Evolutionary conservation across 2,113 vertebrate genomes (phyloP).

Genomic region (Rhineura floridana): DNA sequence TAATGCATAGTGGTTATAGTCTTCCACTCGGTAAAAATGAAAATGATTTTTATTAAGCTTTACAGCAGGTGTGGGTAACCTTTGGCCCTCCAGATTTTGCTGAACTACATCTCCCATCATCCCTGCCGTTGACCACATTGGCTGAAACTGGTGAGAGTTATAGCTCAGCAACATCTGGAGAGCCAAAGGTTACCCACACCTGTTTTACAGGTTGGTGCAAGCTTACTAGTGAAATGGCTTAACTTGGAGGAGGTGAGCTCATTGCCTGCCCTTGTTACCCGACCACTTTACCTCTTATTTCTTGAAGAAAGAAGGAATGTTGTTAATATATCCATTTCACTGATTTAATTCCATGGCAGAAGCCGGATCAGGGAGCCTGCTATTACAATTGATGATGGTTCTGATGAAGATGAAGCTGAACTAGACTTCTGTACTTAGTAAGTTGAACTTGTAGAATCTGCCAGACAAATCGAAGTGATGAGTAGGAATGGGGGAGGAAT

Average conservation of each 20-base stretch:
- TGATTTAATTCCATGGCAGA: slow-evolving; percentile 54
- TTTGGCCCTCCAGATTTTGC: too few relatives aligned
- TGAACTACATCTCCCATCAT: too few relatives aligned
- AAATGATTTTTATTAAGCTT: neutral
- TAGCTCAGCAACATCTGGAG: too few relatives aligned
- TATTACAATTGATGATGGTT: slow-evolving; percentile 86
- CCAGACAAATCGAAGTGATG: neutral
- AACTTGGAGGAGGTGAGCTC: neutral
- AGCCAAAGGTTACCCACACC: too few relatives aligned
- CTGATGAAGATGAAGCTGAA: slow-evolving; percentile 63
- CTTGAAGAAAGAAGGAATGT: neutral
- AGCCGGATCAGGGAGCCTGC: slow-evolving; percentile 75
- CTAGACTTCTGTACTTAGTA: slow-evolving; percentile 80
- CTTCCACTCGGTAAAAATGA: neutral
- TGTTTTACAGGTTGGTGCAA: neutral
- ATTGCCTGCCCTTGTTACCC: neutral
- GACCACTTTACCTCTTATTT: neutral
- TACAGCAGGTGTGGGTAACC: too few relatives aligned
- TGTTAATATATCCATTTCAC: neutral
- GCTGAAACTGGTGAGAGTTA: too few relatives aligned
- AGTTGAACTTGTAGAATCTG: slow-evolving; percentile 51
- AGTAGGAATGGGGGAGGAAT: too few relatives aligned
- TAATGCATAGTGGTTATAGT: neutral
- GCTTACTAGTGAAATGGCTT: neutral
- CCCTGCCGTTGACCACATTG: too few relatives aligned